phyloP scores from a whole-genome alignment of 1,140 invertebrate genomes.

The Sinella curviseta region DNA sequence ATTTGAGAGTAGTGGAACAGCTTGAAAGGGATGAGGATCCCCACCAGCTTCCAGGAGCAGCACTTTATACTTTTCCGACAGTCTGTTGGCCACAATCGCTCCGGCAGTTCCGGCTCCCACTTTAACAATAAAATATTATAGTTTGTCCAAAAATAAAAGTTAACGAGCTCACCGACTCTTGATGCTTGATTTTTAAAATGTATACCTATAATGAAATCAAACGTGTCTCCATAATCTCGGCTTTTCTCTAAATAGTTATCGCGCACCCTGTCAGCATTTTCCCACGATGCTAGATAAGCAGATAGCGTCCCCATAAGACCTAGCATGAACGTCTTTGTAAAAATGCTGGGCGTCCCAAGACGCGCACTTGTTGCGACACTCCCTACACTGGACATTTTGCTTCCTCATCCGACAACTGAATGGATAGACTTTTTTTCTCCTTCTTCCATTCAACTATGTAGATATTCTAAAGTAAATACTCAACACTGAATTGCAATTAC shows the following conservation, averaged over 20 bases:
- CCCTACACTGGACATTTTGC: constrained; percentile 4
- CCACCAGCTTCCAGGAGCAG: constrained; percentile 40
- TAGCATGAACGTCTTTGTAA: constrained; percentile 25
- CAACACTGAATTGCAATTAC: no score
- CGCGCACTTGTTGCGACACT: background rate
- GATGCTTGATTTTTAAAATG: background rate
- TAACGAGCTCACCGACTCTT: no score
- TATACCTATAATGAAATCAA: constrained; percentile 39
- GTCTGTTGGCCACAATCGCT: constrained; percentile 26
- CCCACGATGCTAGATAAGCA: constrained; percentile 35
- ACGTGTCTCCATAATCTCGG: constrained; percentile 35
- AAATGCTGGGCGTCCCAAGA: background rate
- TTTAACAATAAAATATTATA: constrained; percentile 22
- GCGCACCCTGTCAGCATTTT: constrained; percentile 33
- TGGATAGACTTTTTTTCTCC: background rate
- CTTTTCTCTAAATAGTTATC: constrained; percentile 34
- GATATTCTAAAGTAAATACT: no score
- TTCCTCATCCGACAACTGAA: background rate
- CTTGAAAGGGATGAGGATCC: constrained; percentile 36
- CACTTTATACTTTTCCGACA: constrained; percentile 33
- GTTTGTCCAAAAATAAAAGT: constrained; percentile 2
- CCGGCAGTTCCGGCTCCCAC: constrained; percentile 37
- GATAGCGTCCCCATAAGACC: constrained; percentile 32
- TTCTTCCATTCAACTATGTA: constrained; percentile 3
- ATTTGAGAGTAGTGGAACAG: constrained; percentile 26